These are phyloP conservation scores for Lerista edwardsae DNA, from an alignment of 2,797 vertebrate species.

Conservation along the genomic window DNA sequence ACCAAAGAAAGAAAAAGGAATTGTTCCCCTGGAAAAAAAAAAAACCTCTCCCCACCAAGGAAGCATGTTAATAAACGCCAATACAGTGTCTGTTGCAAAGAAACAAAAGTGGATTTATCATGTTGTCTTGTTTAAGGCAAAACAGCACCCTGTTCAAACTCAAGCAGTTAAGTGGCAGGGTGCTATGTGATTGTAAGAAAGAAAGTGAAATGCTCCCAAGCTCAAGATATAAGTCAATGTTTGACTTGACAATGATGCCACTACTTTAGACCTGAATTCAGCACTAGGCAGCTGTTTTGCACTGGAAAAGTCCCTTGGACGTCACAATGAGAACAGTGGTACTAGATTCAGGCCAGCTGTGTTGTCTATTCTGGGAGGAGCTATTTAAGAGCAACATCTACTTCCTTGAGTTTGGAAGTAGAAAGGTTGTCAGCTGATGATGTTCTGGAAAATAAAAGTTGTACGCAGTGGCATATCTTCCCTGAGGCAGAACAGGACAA, in stretches of 20 bases:
- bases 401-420: background rate
- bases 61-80: conserved; percentile 3
- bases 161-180: background rate
- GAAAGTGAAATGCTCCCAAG: background rate
- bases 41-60: conserved; percentile 5
- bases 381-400: background rate
- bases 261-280: background rate
- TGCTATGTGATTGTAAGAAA: background rate
- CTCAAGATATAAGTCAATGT: background rate
- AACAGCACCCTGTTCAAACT: background rate
- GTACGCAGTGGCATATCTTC: too few species aligned
- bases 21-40: background rate
- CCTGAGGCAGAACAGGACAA: too few species aligned
- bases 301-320: background rate
- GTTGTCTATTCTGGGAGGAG: background rate
- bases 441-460: too few species aligned
- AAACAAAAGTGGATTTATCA: background rate
- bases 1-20: conserved; percentile 11
- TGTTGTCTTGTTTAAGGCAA: background rate
- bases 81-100: background rate
- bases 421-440: background rate
- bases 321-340: background rate
- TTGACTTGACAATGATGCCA: background rate
- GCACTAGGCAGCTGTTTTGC: background rate
- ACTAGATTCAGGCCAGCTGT: background rate